These are phyloP conservation scores for Tachuris rubrigastra DNA, from an alignment of 2,113 vertebrate genomes.

Conservation along the genomic window DNA sequence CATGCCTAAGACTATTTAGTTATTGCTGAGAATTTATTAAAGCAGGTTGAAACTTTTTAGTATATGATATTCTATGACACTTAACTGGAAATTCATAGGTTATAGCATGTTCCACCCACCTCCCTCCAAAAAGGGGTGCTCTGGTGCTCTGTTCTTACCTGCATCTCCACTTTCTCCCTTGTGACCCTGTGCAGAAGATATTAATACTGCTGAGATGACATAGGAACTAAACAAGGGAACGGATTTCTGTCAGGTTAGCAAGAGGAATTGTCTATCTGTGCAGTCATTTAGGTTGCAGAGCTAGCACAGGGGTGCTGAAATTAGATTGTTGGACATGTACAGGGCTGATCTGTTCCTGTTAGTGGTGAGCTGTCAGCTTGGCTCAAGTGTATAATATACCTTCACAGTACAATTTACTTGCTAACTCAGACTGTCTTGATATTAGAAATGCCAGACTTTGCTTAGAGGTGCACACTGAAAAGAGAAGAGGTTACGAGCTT, in stretches of 20 bases:
- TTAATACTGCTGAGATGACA: neutral
- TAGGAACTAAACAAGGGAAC: conserved; percentile 41
- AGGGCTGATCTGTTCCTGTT: neutral
- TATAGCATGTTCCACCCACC: neutral
- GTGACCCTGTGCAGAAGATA: neutral
- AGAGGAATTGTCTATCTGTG: neutral
- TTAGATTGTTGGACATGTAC: neutral
- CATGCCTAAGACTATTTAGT: accelerated
- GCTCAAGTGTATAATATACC: neutral
- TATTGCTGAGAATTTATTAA: neutral
- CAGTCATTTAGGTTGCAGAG: conserved; percentile 9
- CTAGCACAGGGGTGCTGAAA: neutral
- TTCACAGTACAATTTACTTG: conserved; percentile 4
- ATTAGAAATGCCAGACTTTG: neutral
- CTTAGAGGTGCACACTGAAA: neutral
- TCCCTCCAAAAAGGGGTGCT: neutral
- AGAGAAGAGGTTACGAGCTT: neutral
- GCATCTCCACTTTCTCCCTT: neutral
- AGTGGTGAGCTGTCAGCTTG: conserved; percentile 20
- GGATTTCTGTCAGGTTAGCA: conserved; percentile 39
- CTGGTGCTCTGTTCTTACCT: neutral
- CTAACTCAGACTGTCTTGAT: neutral
- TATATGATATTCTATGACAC: neutral
- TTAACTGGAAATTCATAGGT: neutral
- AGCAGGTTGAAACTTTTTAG: neutral